Evolutionary conservation across 1,140 invertebrate species (phyloP).

Genomic region (Sitophilus oryzae): DNA sequence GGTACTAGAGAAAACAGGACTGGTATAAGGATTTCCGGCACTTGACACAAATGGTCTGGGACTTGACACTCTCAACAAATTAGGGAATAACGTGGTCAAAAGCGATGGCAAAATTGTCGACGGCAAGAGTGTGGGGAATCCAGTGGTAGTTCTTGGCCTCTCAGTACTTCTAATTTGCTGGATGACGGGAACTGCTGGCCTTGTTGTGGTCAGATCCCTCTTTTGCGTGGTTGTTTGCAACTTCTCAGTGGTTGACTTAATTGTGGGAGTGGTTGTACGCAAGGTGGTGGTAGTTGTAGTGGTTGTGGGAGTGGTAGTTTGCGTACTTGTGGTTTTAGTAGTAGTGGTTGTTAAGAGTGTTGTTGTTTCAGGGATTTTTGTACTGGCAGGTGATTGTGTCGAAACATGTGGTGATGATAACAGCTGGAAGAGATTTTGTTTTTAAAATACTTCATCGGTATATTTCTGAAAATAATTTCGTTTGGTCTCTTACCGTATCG

Average conservation of each 20-base stretch:
- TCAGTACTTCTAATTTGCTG: conserved; percentile 17
- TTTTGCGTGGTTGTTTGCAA: conserved; percentile 8
- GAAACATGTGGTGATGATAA: neutral
- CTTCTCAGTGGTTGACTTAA: conserved; percentile 22
- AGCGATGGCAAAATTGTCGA: conserved; percentile 20
- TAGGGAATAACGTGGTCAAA: conserved; percentile 30
- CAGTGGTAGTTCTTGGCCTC: conserved; percentile 22
- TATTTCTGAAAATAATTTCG: neutral
- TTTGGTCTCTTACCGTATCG: conserved; percentile 3
- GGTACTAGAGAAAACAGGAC: conserved; percentile 20
- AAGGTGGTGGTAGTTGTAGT: conserved; percentile 9
- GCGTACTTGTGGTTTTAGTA: conserved; percentile 13
- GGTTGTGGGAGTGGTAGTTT: conserved; percentile 12
- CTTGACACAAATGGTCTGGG: neutral
- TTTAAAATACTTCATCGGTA: neutral
- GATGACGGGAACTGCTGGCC: conserved; percentile 17
- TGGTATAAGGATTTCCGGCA: conserved; percentile 2
- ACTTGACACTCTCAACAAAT: conserved; percentile 19
- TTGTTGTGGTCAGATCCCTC: conserved; percentile 12
- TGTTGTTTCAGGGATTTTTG: neutral
- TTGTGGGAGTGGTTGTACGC: conserved; percentile 38
- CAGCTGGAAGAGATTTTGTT: conserved; percentile 1
- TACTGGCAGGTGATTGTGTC: neutral
- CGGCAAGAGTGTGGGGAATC: conserved; percentile 7
- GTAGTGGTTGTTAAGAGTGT: conserved; percentile 10